A percentile compares a stretch with the other conserved stretches of the same genome.
phyloP scores from a whole-genome alignment of 2,888 invertebrate genomes.

The Amorpha juglandis region DNA sequence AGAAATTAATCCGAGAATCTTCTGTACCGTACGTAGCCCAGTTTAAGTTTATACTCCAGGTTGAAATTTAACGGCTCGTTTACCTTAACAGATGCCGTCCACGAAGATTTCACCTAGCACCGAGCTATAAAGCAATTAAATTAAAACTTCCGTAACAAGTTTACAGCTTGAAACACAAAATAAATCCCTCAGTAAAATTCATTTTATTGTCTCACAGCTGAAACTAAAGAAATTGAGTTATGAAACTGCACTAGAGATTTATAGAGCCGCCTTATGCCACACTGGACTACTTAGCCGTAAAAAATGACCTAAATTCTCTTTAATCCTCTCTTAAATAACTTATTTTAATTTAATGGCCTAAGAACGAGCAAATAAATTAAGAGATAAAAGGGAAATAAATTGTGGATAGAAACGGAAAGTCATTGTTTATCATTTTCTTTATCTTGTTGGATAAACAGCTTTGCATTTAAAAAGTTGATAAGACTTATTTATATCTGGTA shows the following conservation, averaged over 20 bases:
- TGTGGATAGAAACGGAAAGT: conserved; percentile 32
- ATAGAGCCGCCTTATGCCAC: conserved; percentile 57
- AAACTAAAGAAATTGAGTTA: conserved; percentile 62
- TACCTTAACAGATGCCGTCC: conserved; percentile 5
- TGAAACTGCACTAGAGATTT: conserved; percentile 61
- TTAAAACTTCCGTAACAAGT: conserved; percentile 34
- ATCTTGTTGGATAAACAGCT: conserved; percentile 39
- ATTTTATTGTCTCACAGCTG: conserved; percentile 54
- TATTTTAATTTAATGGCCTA: conserved; percentile 40
- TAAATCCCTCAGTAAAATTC: conserved; percentile 43
- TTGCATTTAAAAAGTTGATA: conserved; percentile 25
- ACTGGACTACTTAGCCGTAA: conserved; percentile 30
- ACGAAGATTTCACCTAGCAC: conserved; percentile 16
- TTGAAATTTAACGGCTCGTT: not conserved
- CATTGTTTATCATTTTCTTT: conserved; percentile 29
- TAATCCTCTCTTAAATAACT: conserved; percentile 38
- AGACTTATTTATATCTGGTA: not conserved
- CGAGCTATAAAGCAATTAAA: conserved; percentile 32
- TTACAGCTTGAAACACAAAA: conserved; percentile 39
- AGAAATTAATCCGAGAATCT: not conserved
- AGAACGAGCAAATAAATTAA: conserved; percentile 37
- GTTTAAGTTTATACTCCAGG: not conserved
- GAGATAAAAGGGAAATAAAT: conserved; percentile 41
- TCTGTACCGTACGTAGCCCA: not conserved
- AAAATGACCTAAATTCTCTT: conserved; percentile 34